Conservation (phyloP, 2,113 vertebrate genomes). For the Candoia aspera region DNA sequence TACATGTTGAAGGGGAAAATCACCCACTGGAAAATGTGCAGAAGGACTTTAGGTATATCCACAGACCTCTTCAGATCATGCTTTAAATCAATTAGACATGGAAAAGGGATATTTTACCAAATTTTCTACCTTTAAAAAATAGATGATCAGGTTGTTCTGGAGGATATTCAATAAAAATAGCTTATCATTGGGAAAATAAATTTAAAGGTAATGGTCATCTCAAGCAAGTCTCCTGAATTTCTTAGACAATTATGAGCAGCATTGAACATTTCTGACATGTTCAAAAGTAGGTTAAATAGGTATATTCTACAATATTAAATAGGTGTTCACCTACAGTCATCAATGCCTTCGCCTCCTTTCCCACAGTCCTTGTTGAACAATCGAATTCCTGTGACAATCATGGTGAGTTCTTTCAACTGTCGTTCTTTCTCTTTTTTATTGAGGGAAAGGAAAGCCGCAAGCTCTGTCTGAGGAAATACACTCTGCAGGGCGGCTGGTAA, state of each 20-base stretch:
- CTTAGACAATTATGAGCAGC: not conserved
- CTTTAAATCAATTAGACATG: not conserved
- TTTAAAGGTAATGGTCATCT: not conserved
- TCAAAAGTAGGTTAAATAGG: not conserved
- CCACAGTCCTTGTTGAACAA: constrained; percentile 85
- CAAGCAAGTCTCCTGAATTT: not conserved
- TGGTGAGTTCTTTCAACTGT: constrained; percentile 82
- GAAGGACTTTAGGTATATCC: not conserved
- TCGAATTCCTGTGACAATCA: constrained; percentile 86
- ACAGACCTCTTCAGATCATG: not conserved
- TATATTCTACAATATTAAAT: not conserved
- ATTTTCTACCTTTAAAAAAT: not conserved
- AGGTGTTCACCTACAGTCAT: constrained; percentile 75
- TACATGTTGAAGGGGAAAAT: not conserved
- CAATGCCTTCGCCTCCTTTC: constrained; percentile 77
- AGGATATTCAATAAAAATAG: not conserved
- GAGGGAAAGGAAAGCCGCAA: constrained; percentile 82
- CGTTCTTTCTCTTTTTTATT: constrained; percentile 84
- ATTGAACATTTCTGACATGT: not conserved
- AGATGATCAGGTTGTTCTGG: not conserved
- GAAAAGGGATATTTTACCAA: not conserved
- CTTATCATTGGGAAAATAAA: not conserved
- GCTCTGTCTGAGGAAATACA: constrained; percentile 83
- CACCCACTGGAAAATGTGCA: not conserved
- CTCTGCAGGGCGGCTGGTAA: constrained; percentile 88